Conservation (phyloP, 2,797 vertebrate species). For the Syncerus caffer region DNA sequence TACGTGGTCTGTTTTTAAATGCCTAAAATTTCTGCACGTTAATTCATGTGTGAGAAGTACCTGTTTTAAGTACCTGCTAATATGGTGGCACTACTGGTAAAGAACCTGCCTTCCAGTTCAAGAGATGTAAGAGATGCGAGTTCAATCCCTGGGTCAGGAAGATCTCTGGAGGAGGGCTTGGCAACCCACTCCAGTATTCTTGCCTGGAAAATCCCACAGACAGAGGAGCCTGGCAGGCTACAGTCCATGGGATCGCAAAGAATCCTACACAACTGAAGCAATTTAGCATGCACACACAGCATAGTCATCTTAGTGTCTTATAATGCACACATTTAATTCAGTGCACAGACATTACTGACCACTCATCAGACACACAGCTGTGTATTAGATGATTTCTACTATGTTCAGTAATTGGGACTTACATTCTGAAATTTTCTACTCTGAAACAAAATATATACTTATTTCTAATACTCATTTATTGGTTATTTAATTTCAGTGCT, state of each 20-base stretch:
- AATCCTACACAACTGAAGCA: background rate
- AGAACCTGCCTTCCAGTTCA: background rate
- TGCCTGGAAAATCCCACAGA: background rate
- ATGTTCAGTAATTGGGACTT: background rate
- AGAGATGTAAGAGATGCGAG: background rate
- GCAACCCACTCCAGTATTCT: background rate
- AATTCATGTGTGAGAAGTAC: background rate
- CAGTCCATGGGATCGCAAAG: background rate
- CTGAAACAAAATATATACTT: background rate
- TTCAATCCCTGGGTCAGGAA: background rate
- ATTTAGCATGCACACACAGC: background rate
- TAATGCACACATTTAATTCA: background rate
- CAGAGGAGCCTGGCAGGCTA: background rate
- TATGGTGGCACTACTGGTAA: background rate
- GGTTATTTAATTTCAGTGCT: constrained; percentile 12
- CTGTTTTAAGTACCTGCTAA: background rate
- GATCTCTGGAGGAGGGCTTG: background rate
- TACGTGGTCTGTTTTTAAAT: constrained; percentile 22
- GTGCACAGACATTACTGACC: background rate
- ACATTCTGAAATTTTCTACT: background rate
- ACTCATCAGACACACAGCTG: background rate
- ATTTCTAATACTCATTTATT: background rate
- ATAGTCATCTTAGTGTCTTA: background rate
- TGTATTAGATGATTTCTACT: background rate
- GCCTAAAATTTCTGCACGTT: background rate